Conservation (phyloP, 2,113 vertebrate species). For the Cephalopholis sonnerati region DNA sequence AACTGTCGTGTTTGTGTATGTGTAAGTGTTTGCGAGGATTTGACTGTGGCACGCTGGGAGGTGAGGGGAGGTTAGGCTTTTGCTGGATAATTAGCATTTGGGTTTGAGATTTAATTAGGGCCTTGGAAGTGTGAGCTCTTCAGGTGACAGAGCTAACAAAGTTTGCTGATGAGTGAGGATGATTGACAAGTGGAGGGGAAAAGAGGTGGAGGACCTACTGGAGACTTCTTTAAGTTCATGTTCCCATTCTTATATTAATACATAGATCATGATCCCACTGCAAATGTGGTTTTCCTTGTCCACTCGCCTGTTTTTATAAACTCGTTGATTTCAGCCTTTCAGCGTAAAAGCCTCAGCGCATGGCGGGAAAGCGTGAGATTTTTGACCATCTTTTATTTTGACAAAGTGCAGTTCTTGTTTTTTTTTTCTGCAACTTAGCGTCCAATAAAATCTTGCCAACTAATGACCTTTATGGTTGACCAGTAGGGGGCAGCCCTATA, state of each 20-base stretch:
- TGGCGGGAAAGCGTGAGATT: neutral
- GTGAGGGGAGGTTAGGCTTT: slow-evolving; percentile 44
- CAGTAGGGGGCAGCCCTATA: too few relatives aligned
- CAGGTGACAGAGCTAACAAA: slow-evolving; percentile 36
- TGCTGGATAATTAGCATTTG: slow-evolving; percentile 61
- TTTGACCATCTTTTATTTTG: neutral
- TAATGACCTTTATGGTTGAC: too few relatives aligned
- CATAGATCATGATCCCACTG: slow-evolving; percentile 4
- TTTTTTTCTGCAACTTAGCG: too few relatives aligned
- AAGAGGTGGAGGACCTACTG: neutral
- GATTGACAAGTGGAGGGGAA: slow-evolving; percentile 34
- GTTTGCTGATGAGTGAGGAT: slow-evolving; percentile 45
- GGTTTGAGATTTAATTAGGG: slow-evolving; percentile 66
- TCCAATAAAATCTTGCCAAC: too few relatives aligned
- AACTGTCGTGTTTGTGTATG: neutral
- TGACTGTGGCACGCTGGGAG: slow-evolving; percentile 29
- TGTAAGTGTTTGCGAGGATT: slow-evolving; percentile 19
- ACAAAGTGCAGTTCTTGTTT: too few relatives aligned
- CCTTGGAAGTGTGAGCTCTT: slow-evolving; percentile 44
- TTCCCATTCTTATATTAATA: slow-evolving; percentile 7
- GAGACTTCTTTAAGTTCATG: neutral
- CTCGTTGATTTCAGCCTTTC: neutral
- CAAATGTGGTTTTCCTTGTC: slow-evolving; percentile 15
- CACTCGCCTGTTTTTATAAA: neutral
- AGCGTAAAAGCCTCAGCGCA: neutral